phyloP scores from a whole-genome alignment of 2,888 invertebrate genomes.

The Melikaiella ostensackeni region DNA sequence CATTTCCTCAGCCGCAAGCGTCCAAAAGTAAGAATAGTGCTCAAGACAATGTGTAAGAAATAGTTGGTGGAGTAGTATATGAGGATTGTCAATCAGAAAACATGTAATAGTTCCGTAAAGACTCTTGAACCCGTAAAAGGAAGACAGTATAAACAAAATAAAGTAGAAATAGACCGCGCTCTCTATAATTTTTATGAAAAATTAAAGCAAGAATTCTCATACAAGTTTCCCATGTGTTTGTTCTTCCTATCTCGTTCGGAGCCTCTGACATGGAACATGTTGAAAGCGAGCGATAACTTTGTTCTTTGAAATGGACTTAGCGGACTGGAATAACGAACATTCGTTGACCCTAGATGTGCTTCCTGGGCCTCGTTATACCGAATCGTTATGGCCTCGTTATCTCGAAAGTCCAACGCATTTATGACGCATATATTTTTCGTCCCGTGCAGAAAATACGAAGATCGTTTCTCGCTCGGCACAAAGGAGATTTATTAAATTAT shows the following conservation, averaged over 20 bases:
- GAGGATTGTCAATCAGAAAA: too few relatives aligned
- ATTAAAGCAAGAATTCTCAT: neutral
- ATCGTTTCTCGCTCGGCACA: conserved; percentile 27
- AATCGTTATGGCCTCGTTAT: conserved; percentile 68
- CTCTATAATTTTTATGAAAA: too few relatives aligned
- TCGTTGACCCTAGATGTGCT: conserved; percentile 53
- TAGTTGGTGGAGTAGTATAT: too few relatives aligned
- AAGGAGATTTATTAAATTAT: conserved; percentile 59
- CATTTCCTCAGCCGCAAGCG: too few relatives aligned
- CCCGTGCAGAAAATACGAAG: conserved; percentile 43
- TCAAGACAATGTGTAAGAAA: too few relatives aligned
- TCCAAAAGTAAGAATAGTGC: too few relatives aligned
- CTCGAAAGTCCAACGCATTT: conserved; percentile 53
- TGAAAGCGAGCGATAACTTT: conserved; percentile 30
- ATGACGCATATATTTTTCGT: conserved; percentile 48
- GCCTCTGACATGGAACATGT: conserved; percentile 7
- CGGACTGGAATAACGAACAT: conserved; percentile 53
- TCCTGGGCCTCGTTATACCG: conserved; percentile 64
- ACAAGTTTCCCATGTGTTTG: conserved; percentile 5
- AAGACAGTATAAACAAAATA: too few relatives aligned
- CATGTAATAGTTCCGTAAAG: too few relatives aligned
- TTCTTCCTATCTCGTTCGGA: conserved; percentile 11
- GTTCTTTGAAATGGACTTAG: conserved; percentile 38
- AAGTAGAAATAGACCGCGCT: too few relatives aligned
- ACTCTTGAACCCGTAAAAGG: too few relatives aligned